Conservation (phyloP, 2,888 invertebrate species). For the Caenorhabditis wallacei region DNA sequence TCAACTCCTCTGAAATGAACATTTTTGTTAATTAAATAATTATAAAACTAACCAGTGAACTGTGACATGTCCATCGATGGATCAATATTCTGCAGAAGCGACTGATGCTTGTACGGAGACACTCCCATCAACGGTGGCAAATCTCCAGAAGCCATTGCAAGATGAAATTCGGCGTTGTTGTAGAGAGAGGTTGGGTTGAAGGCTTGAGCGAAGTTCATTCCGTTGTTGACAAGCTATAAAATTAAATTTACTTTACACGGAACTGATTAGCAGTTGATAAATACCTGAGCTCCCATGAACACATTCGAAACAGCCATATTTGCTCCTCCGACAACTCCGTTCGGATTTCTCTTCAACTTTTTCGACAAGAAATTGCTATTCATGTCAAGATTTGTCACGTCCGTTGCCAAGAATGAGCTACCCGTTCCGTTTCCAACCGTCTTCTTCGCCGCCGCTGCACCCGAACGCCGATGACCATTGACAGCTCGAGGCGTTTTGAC, state of each 20-base stretch:
- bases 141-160: conserved; percentile 22
- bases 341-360: conserved; percentile 27
- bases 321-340: background rate
- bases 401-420: conserved; percentile 41
- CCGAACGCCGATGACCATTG: conserved; percentile 20
- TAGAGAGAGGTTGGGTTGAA: conserved; percentile 28
- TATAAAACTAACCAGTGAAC: conserved; percentile 21
- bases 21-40: background rate
- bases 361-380: conserved; percentile 37
- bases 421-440: conserved; percentile 8
- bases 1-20: conserved; percentile 36
- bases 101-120: conserved; percentile 39
- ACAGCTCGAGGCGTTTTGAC: conserved; percentile 3
- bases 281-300: conserved; percentile 2
- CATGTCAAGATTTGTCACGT: conserved; percentile 58
- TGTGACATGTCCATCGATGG: conserved; percentile 36
- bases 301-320: background rate
- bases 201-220: conserved; percentile 22
- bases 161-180: conserved; percentile 28
- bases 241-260: no score
- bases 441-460: background rate
- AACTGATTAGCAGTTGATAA: no score
- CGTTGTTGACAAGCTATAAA: conserved; percentile 3
- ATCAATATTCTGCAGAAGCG: background rate
- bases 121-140: conserved; percentile 59